Conservation (phyloP, 2,797 vertebrate species). For the Neosilurus mollespiculum region DNA sequence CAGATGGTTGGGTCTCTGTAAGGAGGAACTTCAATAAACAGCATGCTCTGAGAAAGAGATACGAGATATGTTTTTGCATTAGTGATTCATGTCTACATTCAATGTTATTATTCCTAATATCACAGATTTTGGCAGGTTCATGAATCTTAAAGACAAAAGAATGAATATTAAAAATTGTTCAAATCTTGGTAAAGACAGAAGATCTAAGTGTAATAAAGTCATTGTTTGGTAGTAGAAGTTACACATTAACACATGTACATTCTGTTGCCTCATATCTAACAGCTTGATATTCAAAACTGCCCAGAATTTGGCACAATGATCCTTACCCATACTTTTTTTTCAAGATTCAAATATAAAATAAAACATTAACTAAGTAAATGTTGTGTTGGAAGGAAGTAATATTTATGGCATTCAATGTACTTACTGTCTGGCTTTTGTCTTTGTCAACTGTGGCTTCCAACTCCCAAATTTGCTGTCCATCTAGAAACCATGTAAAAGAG, state of each 20-base stretch:
- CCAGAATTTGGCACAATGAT: neutral
- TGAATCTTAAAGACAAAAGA: neutral
- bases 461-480: conserved; percentile 98
- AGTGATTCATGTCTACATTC: neutral
- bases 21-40: conserved; percentile 92
- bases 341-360: conserved; percentile 18
- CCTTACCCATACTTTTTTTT: neutral
- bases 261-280: neutral
- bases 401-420: conserved; percentile 56
- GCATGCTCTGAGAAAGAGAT: conserved; percentile 82
- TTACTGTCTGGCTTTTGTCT: conserved; percentile 96
- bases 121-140: neutral
- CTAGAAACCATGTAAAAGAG: conserved; percentile 64
- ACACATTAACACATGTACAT: neutral
- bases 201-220: neutral
- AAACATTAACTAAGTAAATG: neutral
- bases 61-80: conserved; percentile 5
- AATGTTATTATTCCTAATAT: neutral
- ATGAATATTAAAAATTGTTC: neutral
- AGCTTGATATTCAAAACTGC: neutral
- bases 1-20: conserved; percentile 86
- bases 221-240: neutral
- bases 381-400: neutral
- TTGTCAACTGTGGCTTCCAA: conserved; percentile 98
- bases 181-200: neutral